Evolutionary conservation across 2,888 invertebrate species (phyloP), one percentile per base, ranked within the genome.

Genomic region (Parochlus steinenii): DNA sequence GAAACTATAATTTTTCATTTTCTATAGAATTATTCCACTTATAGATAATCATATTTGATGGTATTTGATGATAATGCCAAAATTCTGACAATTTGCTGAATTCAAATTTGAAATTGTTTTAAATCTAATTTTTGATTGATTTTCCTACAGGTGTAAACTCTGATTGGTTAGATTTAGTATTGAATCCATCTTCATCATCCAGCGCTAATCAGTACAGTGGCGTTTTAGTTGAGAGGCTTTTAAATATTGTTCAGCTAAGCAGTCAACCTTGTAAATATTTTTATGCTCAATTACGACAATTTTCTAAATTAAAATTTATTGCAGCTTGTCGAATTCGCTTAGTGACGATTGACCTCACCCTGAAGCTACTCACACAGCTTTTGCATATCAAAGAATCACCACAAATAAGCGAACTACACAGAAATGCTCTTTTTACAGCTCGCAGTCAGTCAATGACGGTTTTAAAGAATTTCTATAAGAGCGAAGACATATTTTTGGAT

Each of bases 401-500:
- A n/a, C 48, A 47, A 29, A 53, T 58, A 17, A 52, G 50, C 52
- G 71, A 40, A 59, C 61, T 49, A 48, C 65, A 59, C 22, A 55
- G 65, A 58, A 49, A 49, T 44, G 58, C 69, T 46, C 64, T 83
- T 45, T 69, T 82, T 56, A 60, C 75, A 49, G 74, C 80, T 4
- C 69, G 73, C 45, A 77, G 78, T 50, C 80, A 83, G 51, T 81
- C 87, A 44, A 85, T 86, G 33, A 73, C 81, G 1, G 65, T 85
- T 19, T 69, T 95, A 10, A 67, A 87, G 31, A 89, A 85, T 63
- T 92, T 87, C 60, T 93, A 90, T 59, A 93, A 92, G 70, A 85
- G 86, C 47, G 95, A 97, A 61, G 95, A 97, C 52, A 90, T 97
- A 48, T 98, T 98, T 61, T 63, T 97, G 39, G 97, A 98, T 55